phyloP scores from a whole-genome alignment of 2,888 invertebrate species.

The Thereva unica region DNA sequence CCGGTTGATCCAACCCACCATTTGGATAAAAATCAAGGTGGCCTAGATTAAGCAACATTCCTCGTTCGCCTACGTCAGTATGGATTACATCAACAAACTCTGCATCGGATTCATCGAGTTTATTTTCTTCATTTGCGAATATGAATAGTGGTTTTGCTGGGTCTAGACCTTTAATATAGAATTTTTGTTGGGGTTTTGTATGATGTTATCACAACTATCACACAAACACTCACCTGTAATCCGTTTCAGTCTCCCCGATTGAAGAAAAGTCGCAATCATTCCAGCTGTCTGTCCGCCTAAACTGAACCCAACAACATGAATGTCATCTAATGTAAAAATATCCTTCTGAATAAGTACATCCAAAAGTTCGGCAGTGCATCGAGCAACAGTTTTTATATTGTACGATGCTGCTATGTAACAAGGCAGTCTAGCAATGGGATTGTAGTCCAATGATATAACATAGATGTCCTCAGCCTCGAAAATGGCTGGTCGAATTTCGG shows the following conservation, averaged over 20 bases:
- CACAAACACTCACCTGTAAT: conserved; percentile 61
- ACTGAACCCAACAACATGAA: conserved; percentile 69
- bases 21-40: conserved; percentile 66
- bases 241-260: conserved; percentile 58
- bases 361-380: conserved; percentile 65
- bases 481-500: conserved; percentile 65
- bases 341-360: conserved; percentile 59
- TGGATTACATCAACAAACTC: conserved; percentile 68
- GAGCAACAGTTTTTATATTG: conserved; percentile 65
- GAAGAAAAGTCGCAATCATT: conserved; percentile 59
- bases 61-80: conserved; percentile 64
- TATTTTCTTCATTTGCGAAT: conserved; percentile 56
- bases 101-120: conserved; percentile 64
- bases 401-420: conserved; percentile 65
- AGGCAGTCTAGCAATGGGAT: conserved; percentile 62
- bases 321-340: conserved; percentile 57
- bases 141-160: conserved; percentile 69
- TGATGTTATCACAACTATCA: neutral
- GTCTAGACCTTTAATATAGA: conserved; percentile 62
- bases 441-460: conserved; percentile 67
- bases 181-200: neutral
- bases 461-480: conserved; percentile 63
- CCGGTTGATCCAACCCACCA: conserved; percentile 64
- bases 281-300: conserved; percentile 68
- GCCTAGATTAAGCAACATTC: conserved; percentile 62